Percentiles rank a stretch among this genome's conserved stretches.
phyloP scores from a whole-genome alignment of 2,888 invertebrate genomes.

The Drosophila leonis region DNA sequence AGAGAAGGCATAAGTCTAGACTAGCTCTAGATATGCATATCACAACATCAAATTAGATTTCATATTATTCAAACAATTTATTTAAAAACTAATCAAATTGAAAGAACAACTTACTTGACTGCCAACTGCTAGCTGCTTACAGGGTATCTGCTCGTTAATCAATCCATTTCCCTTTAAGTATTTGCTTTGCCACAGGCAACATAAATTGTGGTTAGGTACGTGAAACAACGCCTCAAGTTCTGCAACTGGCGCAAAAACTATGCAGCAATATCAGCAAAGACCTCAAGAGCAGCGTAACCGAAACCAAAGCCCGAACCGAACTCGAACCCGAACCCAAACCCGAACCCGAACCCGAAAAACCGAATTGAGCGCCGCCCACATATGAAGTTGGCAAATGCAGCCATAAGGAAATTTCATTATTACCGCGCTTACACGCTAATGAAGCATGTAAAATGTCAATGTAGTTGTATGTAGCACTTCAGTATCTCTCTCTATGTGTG shows the following conservation, averaged over 20 bases:
- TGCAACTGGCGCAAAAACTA: conserved; percentile 62
- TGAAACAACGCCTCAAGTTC: conserved; percentile 69
- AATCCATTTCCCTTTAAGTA: too few species aligned
- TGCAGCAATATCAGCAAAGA: conserved; percentile 65
- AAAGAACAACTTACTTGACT: too few species aligned
- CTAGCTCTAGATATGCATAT: too few species aligned
- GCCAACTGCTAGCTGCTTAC: background rate
- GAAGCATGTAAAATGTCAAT: conserved; percentile 82
- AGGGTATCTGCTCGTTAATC: conserved; percentile 1
- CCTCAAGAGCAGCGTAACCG: conserved; percentile 3
- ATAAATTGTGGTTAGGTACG: conserved; percentile 69
- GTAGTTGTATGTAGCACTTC: conserved; percentile 56
- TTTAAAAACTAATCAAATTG: too few species aligned
- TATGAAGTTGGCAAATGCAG: conserved; percentile 66
- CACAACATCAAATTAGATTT: too few species aligned
- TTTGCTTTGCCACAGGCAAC: conserved; percentile 57
- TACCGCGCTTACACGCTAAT: conserved; percentile 81
- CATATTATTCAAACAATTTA: too few species aligned
- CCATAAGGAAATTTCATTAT: conserved; percentile 82
- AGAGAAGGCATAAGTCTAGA: too few species aligned
- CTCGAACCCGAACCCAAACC: conserved; percentile 5
- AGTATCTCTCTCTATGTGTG: background rate
- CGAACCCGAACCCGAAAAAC: conserved; percentile 3
- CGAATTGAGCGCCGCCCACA: conserved; percentile 12
- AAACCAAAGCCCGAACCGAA: conserved; percentile 7